Percentiles rank a stretch among this genome's conserved stretches.
Evolutionary conservation across 2,888 invertebrate species (phyloP).

Genomic region (Notodonta dromedarius): DNA sequence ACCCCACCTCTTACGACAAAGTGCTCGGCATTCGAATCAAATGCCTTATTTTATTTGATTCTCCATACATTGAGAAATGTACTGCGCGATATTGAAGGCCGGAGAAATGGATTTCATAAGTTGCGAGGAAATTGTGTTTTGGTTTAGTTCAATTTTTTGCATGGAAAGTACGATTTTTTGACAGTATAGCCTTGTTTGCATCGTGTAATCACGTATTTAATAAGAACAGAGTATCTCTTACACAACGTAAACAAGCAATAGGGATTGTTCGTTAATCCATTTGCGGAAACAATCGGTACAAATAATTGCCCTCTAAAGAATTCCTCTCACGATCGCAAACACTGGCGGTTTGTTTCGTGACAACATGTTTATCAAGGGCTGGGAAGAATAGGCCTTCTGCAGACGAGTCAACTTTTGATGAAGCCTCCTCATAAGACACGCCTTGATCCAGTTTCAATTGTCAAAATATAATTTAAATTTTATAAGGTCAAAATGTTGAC

Average conservation of each 20-base stretch:
- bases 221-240: too few relatives aligned
- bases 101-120: background rate
- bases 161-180: background rate
- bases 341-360: background rate
- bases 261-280: background rate
- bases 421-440: background rate
- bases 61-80: background rate
- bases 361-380: slow-evolving; percentile 7
- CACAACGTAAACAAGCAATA: background rate
- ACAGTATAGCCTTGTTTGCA: background rate
- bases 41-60: slow-evolving; percentile 2
- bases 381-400: background rate
- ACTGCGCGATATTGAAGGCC: background rate
- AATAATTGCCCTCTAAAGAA: background rate
- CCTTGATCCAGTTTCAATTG: too few relatives aligned
- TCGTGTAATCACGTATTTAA: background rate
- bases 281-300: background rate
- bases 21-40: background rate
- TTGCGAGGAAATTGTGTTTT: slow-evolving; percentile 1
- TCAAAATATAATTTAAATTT: too few relatives aligned
- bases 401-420: background rate
- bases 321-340: slow-evolving; percentile 1
- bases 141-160: background rate
- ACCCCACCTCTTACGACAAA: background rate
- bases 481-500: too few relatives aligned